Base-by-base conservation (phyloP, 2,113 vertebrate species). In the Xiphophorus maculatus region DNA sequence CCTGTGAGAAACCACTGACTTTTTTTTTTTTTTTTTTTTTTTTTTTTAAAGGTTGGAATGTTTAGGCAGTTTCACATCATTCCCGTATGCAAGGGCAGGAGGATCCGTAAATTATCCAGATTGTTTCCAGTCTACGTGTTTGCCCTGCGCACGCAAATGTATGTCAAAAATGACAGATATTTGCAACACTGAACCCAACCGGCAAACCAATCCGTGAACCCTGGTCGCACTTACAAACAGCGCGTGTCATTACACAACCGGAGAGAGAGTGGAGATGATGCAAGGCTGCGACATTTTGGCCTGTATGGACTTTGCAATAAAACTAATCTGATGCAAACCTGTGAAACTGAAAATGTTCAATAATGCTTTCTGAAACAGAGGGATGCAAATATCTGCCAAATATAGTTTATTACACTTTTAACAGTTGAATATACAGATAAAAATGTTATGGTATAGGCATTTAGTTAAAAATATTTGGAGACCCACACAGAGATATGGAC, bases 41-140 rank as follows among this genome's bases (percentile, higher is more conserved):
- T 37, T 10, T 79, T 64, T 62, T 2, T 66, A 60, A 63, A 73
- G 70, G 51, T 28, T 54, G 30, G 29, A 78, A 87, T 87, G 77
- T 13, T 76, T 88, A 42, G 40, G 25, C 82, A 64, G 74, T 54
- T 81, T 63, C 48, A 27, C 68, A 72, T 44, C 74, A 89, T 89
- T 89, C 64, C 60, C 68, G 51, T 64, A 51, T 72, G 79, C 75
- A 62, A 51, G 22, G 58, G 30, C 69, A 65, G 73, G 74, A 66
- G 60, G 67, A 61, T 82, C 77, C 73, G 51, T n/a, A 48, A 37
- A 90, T 88, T 66, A 60, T 79, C 40, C 22, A 74, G 80, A 92
- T 87, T 73, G 81, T 89, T 92, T 88, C 80, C 81, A 70, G 73
- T 65, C 48, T 44, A 33, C 27, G 30, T 69, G 68, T 77, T 61